Conservation (phyloP, 2,888 invertebrate genomes). For the Lithophane semibrunnea region DNA sequence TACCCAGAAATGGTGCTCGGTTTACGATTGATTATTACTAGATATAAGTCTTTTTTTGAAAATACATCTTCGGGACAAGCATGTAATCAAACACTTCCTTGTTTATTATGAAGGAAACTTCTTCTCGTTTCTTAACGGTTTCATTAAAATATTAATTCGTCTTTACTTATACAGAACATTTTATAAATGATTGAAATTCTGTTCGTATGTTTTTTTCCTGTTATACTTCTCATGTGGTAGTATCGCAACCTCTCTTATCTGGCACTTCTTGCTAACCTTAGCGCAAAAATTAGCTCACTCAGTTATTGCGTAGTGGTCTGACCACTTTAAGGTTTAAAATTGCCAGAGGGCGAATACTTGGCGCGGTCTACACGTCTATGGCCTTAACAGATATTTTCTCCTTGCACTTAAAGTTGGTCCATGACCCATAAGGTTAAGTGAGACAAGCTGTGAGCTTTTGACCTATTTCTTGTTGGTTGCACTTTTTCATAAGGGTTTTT, state of each 20-base stretch:
- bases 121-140: too few species aligned
- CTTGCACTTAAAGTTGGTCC: constrained; percentile 38
- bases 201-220: background rate
- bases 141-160: too few species aligned
- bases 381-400: constrained; percentile 38
- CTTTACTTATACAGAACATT: background rate
- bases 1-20: too few species aligned
- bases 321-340: constrained; percentile 29
- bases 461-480: background rate
- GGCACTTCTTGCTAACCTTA: constrained; percentile 25
- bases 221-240: constrained; percentile 25
- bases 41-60: too few species aligned
- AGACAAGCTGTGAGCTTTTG: background rate
- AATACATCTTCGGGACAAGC: too few species aligned
- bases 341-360: constrained; percentile 55
- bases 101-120: too few species aligned
- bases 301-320: constrained; percentile 42
- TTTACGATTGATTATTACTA: too few species aligned
- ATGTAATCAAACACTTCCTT: too few species aligned
- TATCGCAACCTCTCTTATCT: constrained; percentile 18
- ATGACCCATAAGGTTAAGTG: constrained; percentile 41
- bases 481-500: background rate
- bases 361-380: constrained; percentile 13
- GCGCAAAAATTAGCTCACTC: constrained; percentile 43
- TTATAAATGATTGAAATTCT: constrained; percentile 11